phyloP scores from a whole-genome alignment of 1,140 invertebrate species.

The Pseudomyrmex dendroicus region DNA sequence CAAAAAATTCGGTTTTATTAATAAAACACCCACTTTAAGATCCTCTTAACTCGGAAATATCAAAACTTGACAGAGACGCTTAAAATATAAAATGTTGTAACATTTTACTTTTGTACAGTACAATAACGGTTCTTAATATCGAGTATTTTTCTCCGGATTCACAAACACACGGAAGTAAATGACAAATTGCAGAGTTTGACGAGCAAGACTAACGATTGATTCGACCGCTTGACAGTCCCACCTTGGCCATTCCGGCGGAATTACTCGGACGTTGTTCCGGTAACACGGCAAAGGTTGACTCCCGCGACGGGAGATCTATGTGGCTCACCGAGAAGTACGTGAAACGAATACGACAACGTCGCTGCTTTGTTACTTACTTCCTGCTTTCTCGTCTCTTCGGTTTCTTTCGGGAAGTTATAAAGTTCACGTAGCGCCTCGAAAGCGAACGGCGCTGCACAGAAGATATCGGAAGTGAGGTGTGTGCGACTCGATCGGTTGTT shows the following conservation, averaged over 20 bases:
- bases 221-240: not conserved
- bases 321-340: slow-evolving; percentile 36
- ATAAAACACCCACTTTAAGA: too few species aligned
- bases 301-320: slow-evolving; percentile 29
- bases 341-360: slow-evolving; percentile 51
- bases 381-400: not conserved
- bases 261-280: slow-evolving; percentile 35
- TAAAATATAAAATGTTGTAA: too few species aligned
- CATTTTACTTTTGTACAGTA: too few species aligned
- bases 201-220: slow-evolving; percentile 10
- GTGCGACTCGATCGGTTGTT: slow-evolving; percentile 25
- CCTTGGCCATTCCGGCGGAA: slow-evolving; percentile 12
- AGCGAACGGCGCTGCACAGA: not conserved
- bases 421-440: slow-evolving; percentile 48
- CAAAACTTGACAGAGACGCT: too few species aligned
- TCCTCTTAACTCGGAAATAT: too few species aligned
- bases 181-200: slow-evolving; percentile 1
- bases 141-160: not conserved
- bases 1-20: too few species aligned
- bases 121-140: too few species aligned
- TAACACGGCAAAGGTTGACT: slow-evolving; percentile 22
- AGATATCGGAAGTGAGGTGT: slow-evolving; percentile 21
- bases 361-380: slow-evolving; percentile 10
- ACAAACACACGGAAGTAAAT: not conserved
- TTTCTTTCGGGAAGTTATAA: slow-evolving; percentile 60